Percentiles rank a stretch among this genome's conserved stretches.
These are phyloP conservation scores for Paelopatides confundens DNA, from an alignment of 53 echinoderm and acorn worm species.

Conservation along the genomic window DNA sequence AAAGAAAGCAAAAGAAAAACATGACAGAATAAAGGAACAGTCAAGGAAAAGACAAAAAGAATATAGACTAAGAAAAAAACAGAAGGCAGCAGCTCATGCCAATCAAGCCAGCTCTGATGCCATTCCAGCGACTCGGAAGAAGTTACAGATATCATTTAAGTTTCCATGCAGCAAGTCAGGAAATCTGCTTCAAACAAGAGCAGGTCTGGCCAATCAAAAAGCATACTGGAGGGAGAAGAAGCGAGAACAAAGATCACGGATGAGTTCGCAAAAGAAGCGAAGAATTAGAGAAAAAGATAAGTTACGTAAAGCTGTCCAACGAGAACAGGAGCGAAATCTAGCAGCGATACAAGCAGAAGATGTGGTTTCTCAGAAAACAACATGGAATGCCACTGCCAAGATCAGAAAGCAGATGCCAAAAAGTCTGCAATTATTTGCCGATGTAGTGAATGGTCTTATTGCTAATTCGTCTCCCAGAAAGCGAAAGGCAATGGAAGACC, in stretches of 20 bases:
- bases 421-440: not conserved
- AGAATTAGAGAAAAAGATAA: constrained; percentile 6
- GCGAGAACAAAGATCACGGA: constrained; percentile 9
- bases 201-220: not conserved
- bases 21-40: not conserved
- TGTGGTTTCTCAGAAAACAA: not conserved
- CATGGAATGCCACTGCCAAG: not conserved
- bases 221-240: constrained; percentile 20
- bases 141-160: not conserved
- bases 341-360: not conserved
- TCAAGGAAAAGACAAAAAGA: constrained; percentile 30
- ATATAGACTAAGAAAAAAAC: not conserved
- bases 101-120: not conserved
- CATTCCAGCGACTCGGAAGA: not conserved
- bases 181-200: not conserved
- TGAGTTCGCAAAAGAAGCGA: constrained; percentile 19
- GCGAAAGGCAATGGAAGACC: constrained; percentile 7
- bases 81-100: not conserved
- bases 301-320: not conserved
- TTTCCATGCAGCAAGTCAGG: not conserved
- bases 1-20: constrained; percentile 11
- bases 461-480: not conserved
- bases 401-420: constrained; percentile 4
- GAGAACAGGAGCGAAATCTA: not conserved
- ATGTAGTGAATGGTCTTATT: not conserved